These are phyloP conservation scores for Lucifuga dentata DNA, from an alignment of 2,113 vertebrate species.

Conservation along the genomic window DNA sequence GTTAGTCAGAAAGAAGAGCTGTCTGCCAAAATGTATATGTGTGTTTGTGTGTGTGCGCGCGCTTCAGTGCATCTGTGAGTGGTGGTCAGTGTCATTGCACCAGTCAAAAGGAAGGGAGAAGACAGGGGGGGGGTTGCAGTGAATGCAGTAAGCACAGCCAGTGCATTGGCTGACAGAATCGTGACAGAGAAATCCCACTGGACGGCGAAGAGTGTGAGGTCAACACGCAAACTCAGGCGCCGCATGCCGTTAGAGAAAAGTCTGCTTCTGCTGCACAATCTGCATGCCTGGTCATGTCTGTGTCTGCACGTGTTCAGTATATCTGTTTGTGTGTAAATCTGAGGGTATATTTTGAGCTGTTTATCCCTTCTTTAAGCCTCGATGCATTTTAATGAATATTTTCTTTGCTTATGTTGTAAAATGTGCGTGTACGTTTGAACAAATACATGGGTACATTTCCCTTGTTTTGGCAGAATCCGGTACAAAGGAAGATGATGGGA, in stretches of 20 bases:
- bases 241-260: slow-evolving; percentile 79
- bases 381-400: neutral
- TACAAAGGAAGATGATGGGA: slow-evolving; percentile 71
- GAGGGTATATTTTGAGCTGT: slow-evolving; percentile 9
- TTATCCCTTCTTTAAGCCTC: slow-evolving; percentile 36
- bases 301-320: slow-evolving; percentile 6
- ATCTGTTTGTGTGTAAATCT: slow-evolving; percentile 24
- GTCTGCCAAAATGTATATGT: slow-evolving; percentile 46
- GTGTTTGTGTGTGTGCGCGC: slow-evolving; percentile 31
- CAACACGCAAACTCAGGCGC: slow-evolving; percentile 60
- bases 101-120: slow-evolving; percentile 36
- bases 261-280: slow-evolving; percentile 49
- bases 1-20: slow-evolving; percentile 71
- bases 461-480: slow-evolving; percentile 80
- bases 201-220: slow-evolving; percentile 57
- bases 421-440: slow-evolving; percentile 13
- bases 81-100: slow-evolving; percentile 35
- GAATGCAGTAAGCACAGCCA: slow-evolving; percentile 50
- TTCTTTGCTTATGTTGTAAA: neutral
- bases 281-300: slow-evolving; percentile 68
- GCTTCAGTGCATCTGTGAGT: slow-evolving; percentile 38
- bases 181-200: slow-evolving; percentile 63
- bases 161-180: slow-evolving; percentile 35
- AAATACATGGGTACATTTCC: neutral
- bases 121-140: slow-evolving; percentile 29